Conservation (phyloP, 2,888 invertebrate genomes). For the Sicus ferrugineus region DNA sequence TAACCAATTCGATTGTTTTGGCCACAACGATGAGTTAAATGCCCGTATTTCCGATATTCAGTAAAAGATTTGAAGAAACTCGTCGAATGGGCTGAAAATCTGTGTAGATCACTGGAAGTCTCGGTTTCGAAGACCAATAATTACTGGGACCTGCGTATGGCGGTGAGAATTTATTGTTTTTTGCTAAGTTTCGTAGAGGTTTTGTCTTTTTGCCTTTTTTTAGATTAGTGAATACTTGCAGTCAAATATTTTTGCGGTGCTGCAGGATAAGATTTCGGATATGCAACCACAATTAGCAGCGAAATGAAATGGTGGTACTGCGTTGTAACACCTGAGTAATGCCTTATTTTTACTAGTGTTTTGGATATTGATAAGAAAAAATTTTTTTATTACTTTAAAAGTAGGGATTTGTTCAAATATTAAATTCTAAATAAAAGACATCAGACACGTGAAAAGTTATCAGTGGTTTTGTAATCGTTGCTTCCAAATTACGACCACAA, state of each 20-base stretch:
- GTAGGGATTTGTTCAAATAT: no score
- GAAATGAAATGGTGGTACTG: no score
- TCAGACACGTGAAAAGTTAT: no score
- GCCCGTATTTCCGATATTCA: conserved; percentile 45
- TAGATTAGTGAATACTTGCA: conserved; percentile 46
- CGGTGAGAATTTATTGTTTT: conserved; percentile 32
- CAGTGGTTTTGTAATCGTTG: no score
- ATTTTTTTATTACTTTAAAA: no score
- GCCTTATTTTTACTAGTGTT: no score
- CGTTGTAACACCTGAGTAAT: no score
- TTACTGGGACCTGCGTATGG: conserved; percentile 44
- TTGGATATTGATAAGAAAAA: no score
- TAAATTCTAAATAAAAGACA: no score
- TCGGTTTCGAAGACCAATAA: conserved; percentile 40
- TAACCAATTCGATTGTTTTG: conserved; percentile 45
- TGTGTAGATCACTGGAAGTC: conserved; percentile 38
- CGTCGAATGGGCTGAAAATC: conserved; percentile 42
- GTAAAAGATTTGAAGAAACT: conserved; percentile 41
- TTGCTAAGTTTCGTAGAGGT: neutral
- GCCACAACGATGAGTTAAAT: conserved; percentile 47
- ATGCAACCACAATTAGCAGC: no score
- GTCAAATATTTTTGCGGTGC: conserved; percentile 40
- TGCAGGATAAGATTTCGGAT: conserved; percentile 44
- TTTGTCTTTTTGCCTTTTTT: conserved; percentile 6
- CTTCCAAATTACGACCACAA: no score